phyloP scores from a whole-genome alignment of 1,140 invertebrate genomes.

The Prorops nasuta region DNA sequence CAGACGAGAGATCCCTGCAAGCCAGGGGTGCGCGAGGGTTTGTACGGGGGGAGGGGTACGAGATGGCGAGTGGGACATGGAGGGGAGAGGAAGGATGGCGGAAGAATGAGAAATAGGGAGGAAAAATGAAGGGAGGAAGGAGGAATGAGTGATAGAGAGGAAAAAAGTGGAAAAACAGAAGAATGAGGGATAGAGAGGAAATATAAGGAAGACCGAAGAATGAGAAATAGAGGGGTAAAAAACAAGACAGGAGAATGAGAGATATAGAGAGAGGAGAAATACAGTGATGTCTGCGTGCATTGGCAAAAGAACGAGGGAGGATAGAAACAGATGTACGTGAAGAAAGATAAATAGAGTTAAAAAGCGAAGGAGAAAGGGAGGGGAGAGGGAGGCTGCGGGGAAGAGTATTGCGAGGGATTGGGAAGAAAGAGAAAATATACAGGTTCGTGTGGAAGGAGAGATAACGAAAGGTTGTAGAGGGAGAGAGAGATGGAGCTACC shows the following conservation, averaged over 20 bases:
- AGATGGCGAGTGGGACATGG: neutral
- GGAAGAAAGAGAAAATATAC: too few relatives aligned
- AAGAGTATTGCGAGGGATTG: neutral
- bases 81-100: neutral
- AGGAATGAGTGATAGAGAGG: too few relatives aligned
- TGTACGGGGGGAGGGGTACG: neutral
- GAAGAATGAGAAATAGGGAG: neutral
- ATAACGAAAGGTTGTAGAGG: too few relatives aligned
- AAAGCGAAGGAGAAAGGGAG: conserved; percentile 12
- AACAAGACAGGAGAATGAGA: neutral
- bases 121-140: neutral
- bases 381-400: neutral
- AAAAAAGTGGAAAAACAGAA: too few relatives aligned
- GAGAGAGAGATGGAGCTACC: neutral
- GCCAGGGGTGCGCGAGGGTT: too few relatives aligned
- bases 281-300: too few relatives aligned
- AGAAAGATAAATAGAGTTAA: conserved; percentile 9
- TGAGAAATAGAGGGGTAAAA: too few relatives aligned
- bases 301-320: neutral
- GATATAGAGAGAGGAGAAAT: conserved; percentile 2
- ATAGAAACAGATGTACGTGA: conserved; percentile 12
- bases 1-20: too few relatives aligned
- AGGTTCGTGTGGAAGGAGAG: too few relatives aligned
- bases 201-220: neutral
- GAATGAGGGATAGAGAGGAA: neutral